Evolutionary conservation across 2,888 invertebrate genomes (phyloP), one percentile per base, ranked within the genome.

Genomic region (Congeria kusceri): DNA sequence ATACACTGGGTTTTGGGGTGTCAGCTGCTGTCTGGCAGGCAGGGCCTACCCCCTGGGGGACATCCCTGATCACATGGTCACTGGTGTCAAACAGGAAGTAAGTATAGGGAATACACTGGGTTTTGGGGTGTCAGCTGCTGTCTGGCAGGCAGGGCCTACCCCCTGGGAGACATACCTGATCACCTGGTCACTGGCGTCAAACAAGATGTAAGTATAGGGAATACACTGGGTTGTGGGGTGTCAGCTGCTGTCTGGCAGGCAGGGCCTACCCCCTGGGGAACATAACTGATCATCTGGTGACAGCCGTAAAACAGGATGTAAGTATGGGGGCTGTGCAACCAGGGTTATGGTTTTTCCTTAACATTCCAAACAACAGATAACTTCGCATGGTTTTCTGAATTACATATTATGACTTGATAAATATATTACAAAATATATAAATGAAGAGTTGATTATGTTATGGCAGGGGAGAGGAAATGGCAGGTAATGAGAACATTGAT

Each of bases 91-190:
- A 91, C 95, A 96, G 77, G 96, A 97, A 91, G 95, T 97, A n/a
- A 93, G 96, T 66, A 28, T 88, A 94, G 97, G 58, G 98, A 97
- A 11, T 97, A 97, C 90, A 96, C 96, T 80, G 94, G 98, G 84
- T 94, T 98, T 65, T 97, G 98, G 2, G 74, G 76, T 61, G 75
- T 78, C 80, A 92, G 94, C 79, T 97, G 97, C 85, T 97, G 97
- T 90, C 94, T 98, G 81, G 96, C 97, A n/a, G 98, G 97, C 0
- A 94, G 96, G 71, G 96, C 96, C 0, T 98, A 97, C 94, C 97
- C 97, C 0, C 92, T 94, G 65, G 97, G 97, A 0, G 95, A 96
- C 87, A 95, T 97, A 85, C 95, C 96, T 0, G 94, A 94, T 13
- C 95, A 95, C 47, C 93, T 95, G 64, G 95, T 95, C 9, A 94